These are phyloP conservation scores for Micrasema longulum DNA, from an alignment of 1,140 invertebrate species.

Conservation along the genomic window DNA sequence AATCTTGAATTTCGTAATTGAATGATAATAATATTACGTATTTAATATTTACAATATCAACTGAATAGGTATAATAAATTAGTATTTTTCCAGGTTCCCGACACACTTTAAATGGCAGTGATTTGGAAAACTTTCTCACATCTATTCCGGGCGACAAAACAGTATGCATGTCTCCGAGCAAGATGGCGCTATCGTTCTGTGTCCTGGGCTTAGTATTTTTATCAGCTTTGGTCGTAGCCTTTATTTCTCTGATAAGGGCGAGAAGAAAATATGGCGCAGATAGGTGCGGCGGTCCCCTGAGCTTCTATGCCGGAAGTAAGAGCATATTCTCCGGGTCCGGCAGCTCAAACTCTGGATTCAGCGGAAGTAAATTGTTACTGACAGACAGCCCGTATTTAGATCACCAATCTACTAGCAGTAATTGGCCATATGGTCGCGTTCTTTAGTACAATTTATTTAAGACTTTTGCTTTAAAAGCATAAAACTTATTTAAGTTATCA, in stretches of 20 bases:
- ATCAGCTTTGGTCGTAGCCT: conserved; percentile 74
- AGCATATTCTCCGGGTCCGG: conserved; percentile 67
- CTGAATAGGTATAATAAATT: conserved; percentile 1
- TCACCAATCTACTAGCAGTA: conserved; percentile 67
- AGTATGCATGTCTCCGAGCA: conserved; percentile 79
- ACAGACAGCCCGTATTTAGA: conserved; percentile 68
- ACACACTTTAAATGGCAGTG: conserved; percentile 39
- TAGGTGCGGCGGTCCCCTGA: conserved; percentile 64
- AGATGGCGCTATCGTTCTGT: conserved; percentile 78
- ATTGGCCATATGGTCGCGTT: conserved; percentile 67
- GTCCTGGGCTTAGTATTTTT: conserved; percentile 76
- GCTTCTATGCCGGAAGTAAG: conserved; percentile 67
- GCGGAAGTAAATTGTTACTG: conserved; percentile 65
- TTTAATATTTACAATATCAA: no score
- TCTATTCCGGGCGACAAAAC: conserved; percentile 69
- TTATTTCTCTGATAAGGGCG: conserved; percentile 73
- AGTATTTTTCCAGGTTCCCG: conserved; percentile 47
- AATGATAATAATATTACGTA: no score
- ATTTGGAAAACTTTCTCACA: conserved; percentile 38
- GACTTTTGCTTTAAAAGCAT: conserved; percentile 10
- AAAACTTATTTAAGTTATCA: conserved; percentile 2
- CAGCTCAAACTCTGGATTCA: conserved; percentile 67
- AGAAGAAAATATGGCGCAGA: conserved; percentile 64
- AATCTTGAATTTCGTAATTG: no score
- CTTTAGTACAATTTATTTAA: conserved; percentile 56